These are phyloP conservation scores for Neomorphus geoffroyi DNA, from an alignment of 2,797 vertebrate genomes.

Conservation along the genomic window DNA sequence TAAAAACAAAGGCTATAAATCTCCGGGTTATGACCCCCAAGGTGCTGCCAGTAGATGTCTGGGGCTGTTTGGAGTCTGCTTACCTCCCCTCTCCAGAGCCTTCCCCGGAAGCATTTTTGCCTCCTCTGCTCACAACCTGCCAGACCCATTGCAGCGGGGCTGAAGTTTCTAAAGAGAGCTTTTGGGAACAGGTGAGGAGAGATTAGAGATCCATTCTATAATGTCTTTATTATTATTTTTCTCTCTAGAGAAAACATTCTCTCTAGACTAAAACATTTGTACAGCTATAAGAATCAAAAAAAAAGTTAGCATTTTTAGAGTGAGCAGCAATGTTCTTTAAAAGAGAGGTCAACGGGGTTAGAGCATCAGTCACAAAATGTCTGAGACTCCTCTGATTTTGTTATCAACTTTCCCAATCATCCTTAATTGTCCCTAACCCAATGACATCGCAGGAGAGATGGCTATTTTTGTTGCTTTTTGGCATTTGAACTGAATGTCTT, in stretches of 20 bases:
- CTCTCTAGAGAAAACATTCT: too few relatives aligned
- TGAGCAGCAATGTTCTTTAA: rapidly evolving
- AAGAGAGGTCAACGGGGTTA: not conserved
- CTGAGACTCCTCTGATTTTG: not conserved
- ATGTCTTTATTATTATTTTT: not conserved
- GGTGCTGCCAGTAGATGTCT: not conserved
- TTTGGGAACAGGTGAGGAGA: not conserved
- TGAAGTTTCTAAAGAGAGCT: not conserved
- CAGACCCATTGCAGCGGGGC: not conserved
- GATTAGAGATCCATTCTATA: not conserved
- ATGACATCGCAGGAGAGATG: not conserved
- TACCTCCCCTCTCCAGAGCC: not conserved
- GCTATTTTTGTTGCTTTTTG: not conserved
- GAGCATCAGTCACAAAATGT: not conserved
- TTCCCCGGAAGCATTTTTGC: not conserved
- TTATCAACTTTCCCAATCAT: not conserved
- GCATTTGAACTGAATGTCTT: not conserved
- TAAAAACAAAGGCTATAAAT: not conserved
- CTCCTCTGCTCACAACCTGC: not conserved
- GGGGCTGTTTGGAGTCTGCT: not conserved
- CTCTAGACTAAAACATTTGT: not conserved
- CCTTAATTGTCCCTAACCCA: not conserved
- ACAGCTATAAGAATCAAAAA: not conserved
- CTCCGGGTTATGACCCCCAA: not conserved
- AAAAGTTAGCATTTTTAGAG: not conserved